Conservation (phyloP, 2,888 invertebrate species). For the Steromphala cineraria region DNA sequence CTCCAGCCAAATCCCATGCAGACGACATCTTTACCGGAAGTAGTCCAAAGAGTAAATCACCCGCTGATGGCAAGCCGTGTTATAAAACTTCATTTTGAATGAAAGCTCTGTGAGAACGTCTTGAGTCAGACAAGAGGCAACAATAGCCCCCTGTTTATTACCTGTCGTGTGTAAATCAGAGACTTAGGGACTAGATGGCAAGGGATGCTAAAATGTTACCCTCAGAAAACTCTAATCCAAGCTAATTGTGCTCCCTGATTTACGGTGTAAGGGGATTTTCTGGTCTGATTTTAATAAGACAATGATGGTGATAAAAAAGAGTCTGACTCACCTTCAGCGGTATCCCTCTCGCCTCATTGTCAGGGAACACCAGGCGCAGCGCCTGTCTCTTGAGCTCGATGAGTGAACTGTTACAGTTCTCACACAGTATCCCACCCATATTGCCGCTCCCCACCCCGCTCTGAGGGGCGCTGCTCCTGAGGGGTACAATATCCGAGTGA, state of each 20-base stretch:
- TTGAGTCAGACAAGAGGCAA: not conserved
- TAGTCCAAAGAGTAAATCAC: not conserved
- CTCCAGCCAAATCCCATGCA: not conserved
- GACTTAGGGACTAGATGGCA: not conserved
- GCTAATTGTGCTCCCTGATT: not conserved
- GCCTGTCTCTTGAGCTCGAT: constrained; percentile 66
- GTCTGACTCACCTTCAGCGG: constrained; percentile 40
- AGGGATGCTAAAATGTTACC: not conserved
- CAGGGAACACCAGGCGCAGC: constrained; percentile 60
- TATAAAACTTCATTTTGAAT: not conserved
- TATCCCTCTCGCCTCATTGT: constrained; percentile 39
- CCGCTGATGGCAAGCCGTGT: not conserved
- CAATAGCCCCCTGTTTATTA: not conserved
- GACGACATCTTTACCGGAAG: not conserved
- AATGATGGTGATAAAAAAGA: not conserved
- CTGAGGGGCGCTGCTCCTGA: constrained; percentile 13
- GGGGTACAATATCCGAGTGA: constrained; percentile 29
- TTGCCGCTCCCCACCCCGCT: not conserved
- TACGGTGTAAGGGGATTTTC: not conserved
- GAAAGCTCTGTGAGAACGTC: not conserved
- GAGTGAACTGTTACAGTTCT: constrained; percentile 66
- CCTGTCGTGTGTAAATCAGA: not conserved
- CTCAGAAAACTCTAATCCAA: not conserved
- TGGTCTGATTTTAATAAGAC: not conserved
- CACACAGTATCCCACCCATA: constrained; percentile 60